Percentiles rank a stretch among this genome's conserved stretches.
These are phyloP conservation scores for Micronycteris hirsuta DNA, from an alignment of 2,113 vertebrate genomes.

Conservation along the genomic window DNA sequence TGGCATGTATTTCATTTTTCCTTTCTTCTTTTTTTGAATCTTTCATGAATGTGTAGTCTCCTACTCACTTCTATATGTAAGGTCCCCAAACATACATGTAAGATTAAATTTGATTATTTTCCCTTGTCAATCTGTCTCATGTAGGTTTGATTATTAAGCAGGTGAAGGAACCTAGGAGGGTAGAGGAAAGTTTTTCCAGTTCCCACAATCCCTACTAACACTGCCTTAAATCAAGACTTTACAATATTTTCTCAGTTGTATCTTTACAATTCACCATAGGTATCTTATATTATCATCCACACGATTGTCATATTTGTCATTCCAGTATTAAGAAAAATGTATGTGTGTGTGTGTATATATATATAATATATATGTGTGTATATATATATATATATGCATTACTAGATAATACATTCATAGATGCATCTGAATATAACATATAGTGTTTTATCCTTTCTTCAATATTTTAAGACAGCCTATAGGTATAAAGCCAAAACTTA, in stretches of 20 bases:
- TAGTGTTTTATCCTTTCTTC: not conserved
- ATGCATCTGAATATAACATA: not conserved
- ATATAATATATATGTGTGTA: no score
- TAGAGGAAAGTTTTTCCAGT: not conserved
- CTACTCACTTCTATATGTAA: not conserved
- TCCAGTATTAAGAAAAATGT: not conserved
- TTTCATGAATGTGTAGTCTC: not conserved
- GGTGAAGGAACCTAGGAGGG: not conserved
- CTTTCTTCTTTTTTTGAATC: not conserved
- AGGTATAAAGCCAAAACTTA: not conserved
- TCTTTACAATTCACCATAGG: not conserved
- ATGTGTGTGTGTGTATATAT: not conserved
- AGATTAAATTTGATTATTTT: not conserved
- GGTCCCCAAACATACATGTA: not conserved
- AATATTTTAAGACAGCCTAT: not conserved
- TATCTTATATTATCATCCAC: not conserved
- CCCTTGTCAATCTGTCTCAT: not conserved
- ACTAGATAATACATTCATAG: not conserved
- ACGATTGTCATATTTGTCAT: not conserved
- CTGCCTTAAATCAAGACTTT: not conserved
- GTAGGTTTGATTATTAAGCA: not conserved
- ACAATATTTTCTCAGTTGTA: not conserved
- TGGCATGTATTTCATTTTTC: not conserved
- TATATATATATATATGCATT: not conserved
- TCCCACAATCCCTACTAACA: not conserved